These are phyloP conservation scores for Patella ulyssiponensis DNA, from an alignment of 2,888 invertebrate species.

Conservation along the genomic window DNA sequence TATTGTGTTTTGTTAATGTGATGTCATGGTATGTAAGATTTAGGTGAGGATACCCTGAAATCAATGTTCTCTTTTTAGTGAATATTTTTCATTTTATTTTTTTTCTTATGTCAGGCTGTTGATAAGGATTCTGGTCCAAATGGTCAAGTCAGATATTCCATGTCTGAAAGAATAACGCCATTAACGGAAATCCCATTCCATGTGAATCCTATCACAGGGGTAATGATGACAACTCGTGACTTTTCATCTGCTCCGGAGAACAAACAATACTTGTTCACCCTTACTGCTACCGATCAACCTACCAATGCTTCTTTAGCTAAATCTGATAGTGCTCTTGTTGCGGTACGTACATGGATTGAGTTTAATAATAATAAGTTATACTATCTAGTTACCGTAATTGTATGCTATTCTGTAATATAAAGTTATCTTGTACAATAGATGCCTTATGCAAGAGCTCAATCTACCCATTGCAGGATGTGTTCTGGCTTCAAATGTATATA, in stretches of 20 bases:
- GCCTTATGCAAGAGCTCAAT: too few relatives aligned
- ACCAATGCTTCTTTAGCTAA: constrained; percentile 9
- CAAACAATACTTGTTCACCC: constrained; percentile 41
- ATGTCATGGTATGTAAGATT: too few relatives aligned
- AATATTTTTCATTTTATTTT: too few relatives aligned
- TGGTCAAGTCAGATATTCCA: constrained; percentile 40
- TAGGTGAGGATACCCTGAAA: too few relatives aligned
- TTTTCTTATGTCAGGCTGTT: constrained; percentile 36
- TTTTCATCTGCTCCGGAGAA: constrained; percentile 24
- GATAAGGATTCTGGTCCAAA: constrained; percentile 45
- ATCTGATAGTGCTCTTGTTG: constrained; percentile 19
- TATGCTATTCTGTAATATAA: too few relatives aligned
- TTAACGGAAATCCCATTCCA: not conserved
- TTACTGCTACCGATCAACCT: constrained; percentile 41
- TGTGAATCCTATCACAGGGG: not conserved
- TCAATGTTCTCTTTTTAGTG: too few relatives aligned
- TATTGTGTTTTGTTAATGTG: too few relatives aligned
- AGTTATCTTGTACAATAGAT: too few relatives aligned
- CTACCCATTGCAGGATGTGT: too few relatives aligned
- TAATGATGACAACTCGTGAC: constrained; percentile 32
- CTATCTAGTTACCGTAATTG: too few relatives aligned
- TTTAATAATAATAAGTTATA: too few relatives aligned
- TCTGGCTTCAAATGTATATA: too few relatives aligned
- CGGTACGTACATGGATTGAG: not conserved
- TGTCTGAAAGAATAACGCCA: constrained; percentile 14